Base-by-base conservation (phyloP, 2,113 vertebrate genomes). In the Vulpes lagopus region DNA sequence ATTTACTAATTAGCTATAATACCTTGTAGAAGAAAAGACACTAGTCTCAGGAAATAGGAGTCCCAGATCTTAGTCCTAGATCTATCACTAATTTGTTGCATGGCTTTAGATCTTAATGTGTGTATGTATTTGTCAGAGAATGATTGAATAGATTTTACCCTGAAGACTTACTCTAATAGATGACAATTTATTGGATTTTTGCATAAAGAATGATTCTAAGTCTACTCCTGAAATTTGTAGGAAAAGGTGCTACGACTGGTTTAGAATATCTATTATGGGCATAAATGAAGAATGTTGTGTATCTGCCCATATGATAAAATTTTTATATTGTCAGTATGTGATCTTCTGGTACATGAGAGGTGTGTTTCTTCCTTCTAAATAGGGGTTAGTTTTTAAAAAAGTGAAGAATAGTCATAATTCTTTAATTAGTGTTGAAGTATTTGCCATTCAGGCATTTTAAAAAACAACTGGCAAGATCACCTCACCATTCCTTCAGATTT, bases 141-240 rank as follows among this genome's bases (percentile, higher is more conserved):
- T 43, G 43, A 59, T 74, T 94, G 57, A 89, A 57, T 51, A 87
- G 55, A 3, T 91, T 91, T 93, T n/a, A 79, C 32, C 43, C 85
- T 60, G 62, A 93, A 38, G 49, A 73, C 55, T 17, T 73, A 1
- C 51, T 96, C 11, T 73, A 71, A 94, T 22, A 81, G 73, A 57
- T 73, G 25, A 90, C 20, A 94, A 3, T 88, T 90, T 95, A 35
- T 16, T 96, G 17, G 55, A 89, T 16, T 81, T 89, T 94, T 78
- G 0, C 25, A 43, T 64, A 74, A 74, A 67, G 60, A 84, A 67
- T 78, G 10, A 89, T 92, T 94, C 57, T 84, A 69, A 73, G 25
- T 5, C 14, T 85, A n/a, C 38, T 86, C 65, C 20, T 93, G 51
- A 57, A 6, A 65, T 87, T 91, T 71, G 69, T 79, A 22, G n/a